Percentiles rank a stretch among this genome's conserved stretches.
phyloP scores from a whole-genome alignment of 2,797 vertebrate species.

The Leuciscus waleckii region DNA sequence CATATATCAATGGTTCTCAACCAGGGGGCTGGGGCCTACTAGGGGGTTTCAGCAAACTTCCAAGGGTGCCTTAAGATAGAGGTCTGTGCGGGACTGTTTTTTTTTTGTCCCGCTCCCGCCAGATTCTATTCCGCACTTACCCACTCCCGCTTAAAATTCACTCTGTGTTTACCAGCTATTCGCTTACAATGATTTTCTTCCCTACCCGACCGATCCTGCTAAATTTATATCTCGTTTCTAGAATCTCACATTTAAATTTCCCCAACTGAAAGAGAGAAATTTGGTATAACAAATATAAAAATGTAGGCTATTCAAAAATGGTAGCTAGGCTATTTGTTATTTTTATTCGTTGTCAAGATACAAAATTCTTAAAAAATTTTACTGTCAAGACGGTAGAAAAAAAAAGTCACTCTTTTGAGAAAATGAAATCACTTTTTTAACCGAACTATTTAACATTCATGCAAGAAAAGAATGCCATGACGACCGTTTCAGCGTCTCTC shows the following conservation, averaged over 20 bases:
- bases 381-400: neutral
- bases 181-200: neutral
- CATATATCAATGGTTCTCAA: neutral
- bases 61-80: neutral
- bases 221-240: neutral
- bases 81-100: neutral
- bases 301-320: neutral
- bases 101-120: neutral
- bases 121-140: neutral
- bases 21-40: neutral
- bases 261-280: neutral
- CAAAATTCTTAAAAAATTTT: too few species aligned
- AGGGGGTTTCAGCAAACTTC: neutral
- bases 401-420: neutral
- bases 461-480: neutral
- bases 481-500: neutral
- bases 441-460: neutral
- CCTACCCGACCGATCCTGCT: neutral
- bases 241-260: conserved; percentile 1
- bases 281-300: neutral
- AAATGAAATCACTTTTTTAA: neutral
- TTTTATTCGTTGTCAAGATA: too few species aligned
- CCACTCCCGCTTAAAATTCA: neutral
- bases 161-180: neutral
- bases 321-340: too few species aligned